Base-by-base conservation (phyloP, 2,888 invertebrate genomes). In the Polydrusus pterygomalis region DNA sequence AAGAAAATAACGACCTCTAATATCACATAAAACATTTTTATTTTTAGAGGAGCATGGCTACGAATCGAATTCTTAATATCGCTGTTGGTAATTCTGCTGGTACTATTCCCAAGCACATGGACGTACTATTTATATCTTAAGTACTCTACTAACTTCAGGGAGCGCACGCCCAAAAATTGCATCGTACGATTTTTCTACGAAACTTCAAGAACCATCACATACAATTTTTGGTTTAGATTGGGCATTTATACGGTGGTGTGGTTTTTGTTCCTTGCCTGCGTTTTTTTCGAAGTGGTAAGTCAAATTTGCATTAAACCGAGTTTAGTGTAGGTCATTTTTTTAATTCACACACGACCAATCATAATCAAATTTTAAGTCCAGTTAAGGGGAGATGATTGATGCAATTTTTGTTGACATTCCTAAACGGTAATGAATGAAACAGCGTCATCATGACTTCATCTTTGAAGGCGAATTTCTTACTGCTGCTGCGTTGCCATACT, bases 91-190 rank as follows among this genome's bases (percentile, higher is more conserved):
- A 79, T 91, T n/a, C 85, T 91, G 82, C 87, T 92, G 0, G 79
- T 92, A 0, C 87, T 94, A 79, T 88, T 95, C 70, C 92, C 94
- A 0, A 84, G 94, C 8, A 92, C 92, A 0, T 96, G 96, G 96
- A 93, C 93, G 77, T 92, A 94, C 82, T 79, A 77, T 56, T n/a
- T 82, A 15, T 81, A 80, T 56, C 78, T 79, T 17, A 79, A 71
- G 74, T 84, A 81, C 77, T 49, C 80, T 10, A 77, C 80, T 7
- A 79, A 79, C 88, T 87, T 86, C 0, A 88, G 90, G 15, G 86
- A 90, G n/a, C 89, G 13, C 11, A 11, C 90, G 76, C 93, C 94
- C 0, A 87, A 87, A 43, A 90, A 90, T 77, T 54, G 6, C 7
- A 2, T 90, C 9, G 82, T 93, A 1, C 87, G 89, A 56, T 88